Evolutionary conservation across 2,113 vertebrate genomes (phyloP).

Genomic region (Eulemur macaco): DNA sequence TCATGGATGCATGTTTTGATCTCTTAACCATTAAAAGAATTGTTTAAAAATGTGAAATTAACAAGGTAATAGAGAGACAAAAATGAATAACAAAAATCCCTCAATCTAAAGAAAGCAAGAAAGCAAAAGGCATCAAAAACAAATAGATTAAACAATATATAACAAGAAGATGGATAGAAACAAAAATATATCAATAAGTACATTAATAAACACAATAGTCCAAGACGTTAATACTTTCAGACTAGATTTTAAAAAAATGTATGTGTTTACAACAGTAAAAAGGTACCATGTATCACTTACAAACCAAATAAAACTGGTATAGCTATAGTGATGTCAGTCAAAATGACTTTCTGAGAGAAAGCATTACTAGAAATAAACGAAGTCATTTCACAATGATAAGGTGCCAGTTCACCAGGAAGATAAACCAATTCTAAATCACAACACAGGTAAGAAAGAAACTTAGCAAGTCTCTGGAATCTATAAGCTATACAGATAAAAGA

Average conservation of each 20-base stretch:
- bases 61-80: neutral
- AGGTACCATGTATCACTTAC: neutral
- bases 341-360: neutral
- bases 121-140: neutral
- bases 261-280: neutral
- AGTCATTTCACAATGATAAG: neutral
- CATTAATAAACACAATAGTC: neutral
- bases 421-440: neutral
- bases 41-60: conserved; percentile 1
- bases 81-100: neutral
- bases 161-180: neutral
- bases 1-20: neutral
- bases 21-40: neutral
- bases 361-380: neutral
- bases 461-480: neutral
- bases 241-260: neutral
- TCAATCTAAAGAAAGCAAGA: conserved; percentile 6
- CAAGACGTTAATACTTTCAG: neutral
- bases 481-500: neutral
- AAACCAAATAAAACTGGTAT: neutral
- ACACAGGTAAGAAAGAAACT: neutral
- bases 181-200: neutral
- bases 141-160: neutral
- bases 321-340: neutral
- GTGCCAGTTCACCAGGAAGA: neutral